Conservation (phyloP, 2,113 vertebrate species). For the Tupaia tana region DNA sequence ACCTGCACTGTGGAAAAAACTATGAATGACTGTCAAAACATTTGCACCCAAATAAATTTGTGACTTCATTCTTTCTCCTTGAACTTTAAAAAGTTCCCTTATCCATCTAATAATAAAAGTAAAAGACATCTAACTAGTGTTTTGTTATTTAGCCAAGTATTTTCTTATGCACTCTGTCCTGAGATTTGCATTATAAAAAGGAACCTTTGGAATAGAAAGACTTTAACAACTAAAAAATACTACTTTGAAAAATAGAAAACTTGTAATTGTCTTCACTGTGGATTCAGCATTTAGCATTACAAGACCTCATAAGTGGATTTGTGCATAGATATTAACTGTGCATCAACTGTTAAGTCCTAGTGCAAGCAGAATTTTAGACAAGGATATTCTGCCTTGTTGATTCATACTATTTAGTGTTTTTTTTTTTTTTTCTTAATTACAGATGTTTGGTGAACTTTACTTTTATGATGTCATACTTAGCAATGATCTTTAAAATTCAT, state of each 20-base stretch:
- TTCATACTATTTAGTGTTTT: background rate
- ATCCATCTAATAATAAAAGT: background rate
- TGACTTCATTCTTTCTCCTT: too few relatives aligned
- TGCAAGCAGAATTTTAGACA: background rate
- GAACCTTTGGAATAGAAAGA: background rate
- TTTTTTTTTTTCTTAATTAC: background rate
- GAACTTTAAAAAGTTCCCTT: too few relatives aligned
- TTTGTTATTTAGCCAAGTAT: background rate
- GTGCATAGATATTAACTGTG: background rate
- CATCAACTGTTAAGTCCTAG: background rate
- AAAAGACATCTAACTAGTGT: background rate
- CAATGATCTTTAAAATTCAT: background rate
- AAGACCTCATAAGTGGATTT: background rate
- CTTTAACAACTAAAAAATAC: background rate
- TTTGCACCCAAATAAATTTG: too few relatives aligned
- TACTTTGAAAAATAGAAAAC: background rate
- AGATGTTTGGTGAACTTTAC: background rate
- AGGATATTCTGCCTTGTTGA: background rate
- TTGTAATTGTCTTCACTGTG: background rate
- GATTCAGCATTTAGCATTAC: conserved; percentile 6
- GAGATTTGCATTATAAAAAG: background rate
- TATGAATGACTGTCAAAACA: too few relatives aligned
- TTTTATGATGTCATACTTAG: background rate
- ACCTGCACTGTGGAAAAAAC: too few relatives aligned
- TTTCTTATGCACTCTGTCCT: background rate